These are phyloP conservation scores for Tyrophagus putrescentiae DNA, from an alignment of 1,140 invertebrate species.

Conservation along the genomic window DNA sequence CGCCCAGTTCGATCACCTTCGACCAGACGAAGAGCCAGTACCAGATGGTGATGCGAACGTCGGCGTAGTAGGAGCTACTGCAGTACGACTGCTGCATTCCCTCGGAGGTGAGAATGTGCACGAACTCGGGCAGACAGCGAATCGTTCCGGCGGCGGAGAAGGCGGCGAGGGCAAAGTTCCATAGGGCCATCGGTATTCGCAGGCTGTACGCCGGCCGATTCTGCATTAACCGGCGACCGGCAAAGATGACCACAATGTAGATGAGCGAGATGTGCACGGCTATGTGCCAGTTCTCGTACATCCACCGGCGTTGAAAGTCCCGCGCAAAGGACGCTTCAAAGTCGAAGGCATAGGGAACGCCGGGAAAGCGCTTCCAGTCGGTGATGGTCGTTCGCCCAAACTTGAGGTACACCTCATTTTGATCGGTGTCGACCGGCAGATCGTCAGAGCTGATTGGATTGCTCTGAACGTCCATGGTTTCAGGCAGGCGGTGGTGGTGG, in stretches of 20 bases:
- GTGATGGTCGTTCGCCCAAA: neutral
- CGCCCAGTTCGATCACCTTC: constrained; percentile 50
- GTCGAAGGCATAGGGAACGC: constrained; percentile 12
- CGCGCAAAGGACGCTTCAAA: constrained; percentile 9
- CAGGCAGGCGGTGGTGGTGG: no score
- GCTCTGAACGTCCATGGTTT: neutral
- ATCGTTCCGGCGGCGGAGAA: constrained; percentile 84
- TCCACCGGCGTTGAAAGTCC: constrained; percentile 65
- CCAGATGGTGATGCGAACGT: constrained; percentile 82
- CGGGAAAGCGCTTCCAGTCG: constrained; percentile 12
- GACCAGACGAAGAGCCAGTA: constrained; percentile 85
- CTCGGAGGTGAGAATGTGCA: constrained; percentile 63
- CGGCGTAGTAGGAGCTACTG: constrained; percentile 70
- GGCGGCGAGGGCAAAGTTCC: constrained; percentile 28
- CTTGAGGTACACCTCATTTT: constrained; percentile 13
- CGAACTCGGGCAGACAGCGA: constrained; percentile 67
- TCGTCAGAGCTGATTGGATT: neutral
- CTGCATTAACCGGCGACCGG: constrained; percentile 74
- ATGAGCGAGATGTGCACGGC: constrained; percentile 31
- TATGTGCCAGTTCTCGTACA: constrained; percentile 20
- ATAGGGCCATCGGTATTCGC: constrained; percentile 52
- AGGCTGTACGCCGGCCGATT: constrained; percentile 48
- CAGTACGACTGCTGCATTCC: constrained; percentile 85
- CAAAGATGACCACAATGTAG: constrained; percentile 87
- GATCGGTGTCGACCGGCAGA: constrained; percentile 4